Evolutionary conservation across 2,113 vertebrate species (phyloP), one percentile per base, ranked within the genome.

Genomic region (Scatophagus argus): DNA sequence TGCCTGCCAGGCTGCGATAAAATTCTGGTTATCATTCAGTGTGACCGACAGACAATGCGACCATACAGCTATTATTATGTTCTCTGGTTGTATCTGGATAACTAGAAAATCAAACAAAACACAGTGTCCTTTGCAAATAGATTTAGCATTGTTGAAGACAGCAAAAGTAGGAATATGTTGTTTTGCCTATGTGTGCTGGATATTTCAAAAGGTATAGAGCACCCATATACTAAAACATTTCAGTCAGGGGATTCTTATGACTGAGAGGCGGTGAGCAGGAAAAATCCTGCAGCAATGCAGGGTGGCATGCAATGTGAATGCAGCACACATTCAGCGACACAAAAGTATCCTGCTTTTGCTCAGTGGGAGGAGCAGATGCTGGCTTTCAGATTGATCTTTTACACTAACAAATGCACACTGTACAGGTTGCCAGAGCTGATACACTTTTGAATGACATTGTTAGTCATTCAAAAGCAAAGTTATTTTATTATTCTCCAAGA

Each of bases 191-290:
- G 46, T 59, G 11, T 54, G 38, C 10, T 60, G 49, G 29, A 51
- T 81, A 4, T 67, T 67, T 82, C 43, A 65, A 58, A 68, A 58
- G 61, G 59, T 63, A 75, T 51, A 41, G 71, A 46, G 29, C 43
- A 70, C 32, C 27, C 29, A 61, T 54, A 56, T 72, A 31, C n/a
- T n/a, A n/a, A n/a, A n/a, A 31, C 6, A 1, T 74, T 58, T 36
- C 17, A 69, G 54, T 63, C 5, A 0, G 62, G 34, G 29, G 12
- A 56, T 32, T 81, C 19, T 12, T 29, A 19, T 6, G 29, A 51
- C 39, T 47, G 67, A 72, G 38, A 68, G 56, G 3, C 29, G 8
- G 38, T 14, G 74, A 82, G n/a, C 17, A 60, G 34, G 43, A 78
- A 46, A 29, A 68, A 56, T 55, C 16, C 77, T 59, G 77, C 55